Base-by-base conservation (phyloP, 1,140 invertebrate species). In the Nebria ingens region DNA sequence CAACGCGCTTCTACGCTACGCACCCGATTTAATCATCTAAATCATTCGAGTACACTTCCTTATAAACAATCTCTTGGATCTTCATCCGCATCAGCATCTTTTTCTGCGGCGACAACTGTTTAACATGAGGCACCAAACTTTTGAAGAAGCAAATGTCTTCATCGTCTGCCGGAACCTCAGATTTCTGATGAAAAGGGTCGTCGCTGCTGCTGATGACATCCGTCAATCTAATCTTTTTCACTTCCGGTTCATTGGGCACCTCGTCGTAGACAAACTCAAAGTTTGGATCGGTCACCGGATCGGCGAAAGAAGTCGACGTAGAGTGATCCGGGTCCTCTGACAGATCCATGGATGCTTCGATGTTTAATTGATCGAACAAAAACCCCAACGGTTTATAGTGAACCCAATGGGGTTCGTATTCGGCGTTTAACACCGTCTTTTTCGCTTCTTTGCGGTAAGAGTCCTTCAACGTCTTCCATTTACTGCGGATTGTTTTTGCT, bases 401-500 rank as follows among this genome's bases (percentile, higher is more conserved):
- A 0, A 68, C 70, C 72, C 72, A 73, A 21, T 73, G 69, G 4
- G 40, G 40, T 12, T 45, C 3, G 17, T 45, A 45, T 12, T 45
- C 17, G 17, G 72, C 72, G 2, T 45, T 15, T 9, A 12, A 12
- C 17, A 67, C 61, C 45, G 67, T 66, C 54, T 73, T 73, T 54
- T 72, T 72, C 65, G 72, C 71, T 55, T 73, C 72, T 56, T 73
- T 73, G 25, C 72, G 64, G 55, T 70, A 73, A 64, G 72, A 70
- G 45, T 73, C 72, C 60, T 73, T 73, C 19, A 73, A 61, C 25
- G 72, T 73, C 64, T 73, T 73, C 72, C 72, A 73, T 66, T 64
- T 65, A 34, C 72, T 73, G n/a, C n/a, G n/a, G n/a, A n/a, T n/a
- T n/a, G n/a, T n/a, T n/a, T n/a, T n/a, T n/a, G n/a, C n/a, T n/a